Evolutionary conservation across 2,797 vertebrate genomes (phyloP), one percentile per base, ranked within the genome.

Genomic region (Chelmon rostratus): DNA sequence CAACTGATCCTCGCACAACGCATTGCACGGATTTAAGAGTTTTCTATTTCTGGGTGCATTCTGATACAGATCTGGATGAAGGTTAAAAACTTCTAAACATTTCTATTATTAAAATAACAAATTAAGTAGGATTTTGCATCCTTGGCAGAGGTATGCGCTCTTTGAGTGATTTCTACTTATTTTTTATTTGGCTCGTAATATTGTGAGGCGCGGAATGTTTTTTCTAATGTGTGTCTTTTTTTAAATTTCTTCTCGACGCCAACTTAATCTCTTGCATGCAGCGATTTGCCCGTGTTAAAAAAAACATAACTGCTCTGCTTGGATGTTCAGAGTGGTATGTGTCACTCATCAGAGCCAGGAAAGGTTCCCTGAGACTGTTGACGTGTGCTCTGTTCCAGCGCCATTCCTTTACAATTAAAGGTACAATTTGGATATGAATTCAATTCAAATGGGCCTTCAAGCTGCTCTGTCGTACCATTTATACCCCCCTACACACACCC

Each of bases 111-210:
- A 54, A 67, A 58, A 62, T n/a, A 66, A 52, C 42, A 49, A 10
- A 53, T 57, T n/a, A 11, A 47, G 13, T 4, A 64, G 46, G 31
- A 38, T 37, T 79, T 38, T 68, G 74, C 50, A 40, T 54, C 46
- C 73, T 65, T 82, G 56, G 50, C 68, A 53, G 35, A 53, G 42
- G n/a, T 11, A 6, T 46, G 57, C 19, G 4, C 38, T 46, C 33
- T 46, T 23, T 71, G 50, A 62, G 67, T 64, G n/a, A 44, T 70
- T 67, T 38, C 58, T 42, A 8, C 35, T 79, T 69, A 56, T 65
- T 69, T 68, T 71, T 54, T 68, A 69, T 83, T 78, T 72, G 57
- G 66, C 58, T 59, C 18, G 67, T 52, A 53, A 69, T 68, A 47
- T 58, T 77, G 23, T 19, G 5, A 68, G 25, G 28, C 35, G 70